These are phyloP conservation scores for Nothoprocta pentlandii DNA, from an alignment of 2,113 vertebrate genomes.

Conservation along the genomic window DNA sequence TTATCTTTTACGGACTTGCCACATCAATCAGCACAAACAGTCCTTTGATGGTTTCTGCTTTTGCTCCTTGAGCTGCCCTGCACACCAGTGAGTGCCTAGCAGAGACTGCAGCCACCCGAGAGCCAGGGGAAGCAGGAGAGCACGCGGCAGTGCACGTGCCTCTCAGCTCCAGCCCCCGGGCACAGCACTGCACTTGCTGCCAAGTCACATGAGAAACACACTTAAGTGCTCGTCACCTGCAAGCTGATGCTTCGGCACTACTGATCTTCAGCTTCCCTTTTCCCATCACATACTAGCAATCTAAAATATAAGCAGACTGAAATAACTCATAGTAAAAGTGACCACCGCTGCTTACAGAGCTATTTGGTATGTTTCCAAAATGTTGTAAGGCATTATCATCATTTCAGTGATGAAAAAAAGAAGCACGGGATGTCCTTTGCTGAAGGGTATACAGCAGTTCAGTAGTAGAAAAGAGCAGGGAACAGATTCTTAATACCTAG, in stretches of 20 bases:
- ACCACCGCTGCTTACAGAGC: background rate
- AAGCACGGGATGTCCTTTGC: slow-evolving; percentile 12
- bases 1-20: slow-evolving; percentile 10
- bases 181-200: background rate
- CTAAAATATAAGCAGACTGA: slow-evolving; percentile 16
- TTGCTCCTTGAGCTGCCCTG: slow-evolving; percentile 20
- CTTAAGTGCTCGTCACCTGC: background rate
- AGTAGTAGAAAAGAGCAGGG: background rate
- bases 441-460: background rate
- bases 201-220: slow-evolving; percentile 23
- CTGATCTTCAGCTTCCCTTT: background rate
- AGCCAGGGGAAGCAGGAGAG: background rate
- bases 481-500: background rate
- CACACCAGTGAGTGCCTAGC: background rate
- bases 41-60: background rate
- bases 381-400: background rate
- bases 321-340: background rate
- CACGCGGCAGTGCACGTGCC: slow-evolving; percentile 16
- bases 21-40: slow-evolving; percentile 10
- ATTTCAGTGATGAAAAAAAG: background rate
- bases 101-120: slow-evolving; percentile 44
- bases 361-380: slow-evolving; percentile 29
- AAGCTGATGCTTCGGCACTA: background rate
- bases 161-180: slow-evolving; percentile 25
- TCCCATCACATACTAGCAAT: background rate